These are phyloP conservation scores for Fregetta grallaria DNA, from an alignment of 2,113 vertebrate species.

Conservation along the genomic window DNA sequence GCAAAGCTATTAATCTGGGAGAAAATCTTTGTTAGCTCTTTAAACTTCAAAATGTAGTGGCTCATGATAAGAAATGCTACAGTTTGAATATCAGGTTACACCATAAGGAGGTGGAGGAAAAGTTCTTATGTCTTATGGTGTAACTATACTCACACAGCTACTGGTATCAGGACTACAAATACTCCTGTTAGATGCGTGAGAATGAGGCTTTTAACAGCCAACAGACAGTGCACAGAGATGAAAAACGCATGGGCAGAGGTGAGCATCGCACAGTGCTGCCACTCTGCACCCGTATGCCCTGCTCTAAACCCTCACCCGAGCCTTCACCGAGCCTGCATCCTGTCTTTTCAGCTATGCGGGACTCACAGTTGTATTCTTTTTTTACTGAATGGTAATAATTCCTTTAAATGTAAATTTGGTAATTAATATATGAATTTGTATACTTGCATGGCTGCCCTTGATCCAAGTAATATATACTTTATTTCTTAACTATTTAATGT, in stretches of 20 bases:
- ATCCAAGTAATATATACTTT: not conserved
- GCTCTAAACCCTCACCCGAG: not conserved
- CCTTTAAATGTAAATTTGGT: not conserved
- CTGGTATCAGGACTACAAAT: not conserved
- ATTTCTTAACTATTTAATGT: not conserved
- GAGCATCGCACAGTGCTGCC: not conserved
- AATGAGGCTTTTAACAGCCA: not conserved
- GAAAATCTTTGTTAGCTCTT: not conserved
- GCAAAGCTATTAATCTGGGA: not conserved
- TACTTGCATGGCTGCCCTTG: not conserved
- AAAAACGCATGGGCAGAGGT: not conserved
- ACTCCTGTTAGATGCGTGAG: not conserved
- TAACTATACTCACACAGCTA: not conserved
- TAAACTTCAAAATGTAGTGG: not conserved
- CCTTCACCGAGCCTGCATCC: not conserved
- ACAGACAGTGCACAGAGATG: not conserved
- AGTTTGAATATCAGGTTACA: not conserved
- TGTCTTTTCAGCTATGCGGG: accelerated
- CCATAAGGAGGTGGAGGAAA: not conserved
- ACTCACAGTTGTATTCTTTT: not conserved
- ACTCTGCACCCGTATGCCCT: accelerated
- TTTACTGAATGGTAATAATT: not conserved
- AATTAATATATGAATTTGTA: not conserved
- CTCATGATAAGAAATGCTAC: not conserved
- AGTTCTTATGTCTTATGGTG: not conserved